These are phyloP conservation scores for Acanthococcus lagerstroemiae DNA, from an alignment of 2,888 invertebrate genomes.

Conservation along the genomic window DNA sequence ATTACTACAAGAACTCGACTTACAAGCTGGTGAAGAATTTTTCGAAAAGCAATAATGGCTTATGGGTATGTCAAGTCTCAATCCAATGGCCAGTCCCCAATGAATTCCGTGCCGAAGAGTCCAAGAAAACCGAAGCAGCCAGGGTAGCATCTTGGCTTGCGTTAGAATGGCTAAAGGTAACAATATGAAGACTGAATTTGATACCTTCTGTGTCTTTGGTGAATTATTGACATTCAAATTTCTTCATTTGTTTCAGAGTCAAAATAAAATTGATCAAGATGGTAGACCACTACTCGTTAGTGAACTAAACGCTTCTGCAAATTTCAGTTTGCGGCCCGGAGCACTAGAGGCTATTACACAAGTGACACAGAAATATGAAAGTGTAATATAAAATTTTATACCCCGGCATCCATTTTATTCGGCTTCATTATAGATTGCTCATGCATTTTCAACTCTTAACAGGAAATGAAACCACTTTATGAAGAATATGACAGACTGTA, in stretches of 20 bases:
- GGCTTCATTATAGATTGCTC: not conserved
- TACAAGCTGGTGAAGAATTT: slow-evolving; percentile 23
- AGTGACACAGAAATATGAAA: slow-evolving; percentile 16
- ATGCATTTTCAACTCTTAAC: not conserved
- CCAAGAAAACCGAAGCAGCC: slow-evolving; percentile 33
- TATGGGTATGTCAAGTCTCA: slow-evolving; percentile 32
- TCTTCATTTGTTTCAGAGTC: slow-evolving; percentile 18
- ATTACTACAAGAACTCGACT: slow-evolving; percentile 7
- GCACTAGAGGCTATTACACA: slow-evolving; percentile 6
- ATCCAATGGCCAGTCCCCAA: slow-evolving; percentile 32
- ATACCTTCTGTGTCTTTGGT: not conserved
- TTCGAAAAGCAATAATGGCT: slow-evolving; percentile 17
- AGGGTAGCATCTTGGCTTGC: slow-evolving; percentile 29
- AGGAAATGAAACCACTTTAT: slow-evolving; percentile 17
- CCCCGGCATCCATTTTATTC: not conserved
- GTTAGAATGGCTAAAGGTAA: slow-evolving; percentile 34
- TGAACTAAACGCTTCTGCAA: slow-evolving; percentile 17
- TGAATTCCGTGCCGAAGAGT: slow-evolving; percentile 29
- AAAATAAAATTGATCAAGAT: slow-evolving; percentile 28
- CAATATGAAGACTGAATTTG: not conserved
- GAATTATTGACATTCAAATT: not conserved
- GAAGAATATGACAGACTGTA: slow-evolving; percentile 2
- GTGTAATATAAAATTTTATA: not conserved
- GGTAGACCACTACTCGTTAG: slow-evolving; percentile 30
- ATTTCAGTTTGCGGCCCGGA: slow-evolving; percentile 18